These are phyloP conservation scores for Ephialtes manifestator DNA, from an alignment of 2,888 invertebrate genomes.

Conservation along the genomic window DNA sequence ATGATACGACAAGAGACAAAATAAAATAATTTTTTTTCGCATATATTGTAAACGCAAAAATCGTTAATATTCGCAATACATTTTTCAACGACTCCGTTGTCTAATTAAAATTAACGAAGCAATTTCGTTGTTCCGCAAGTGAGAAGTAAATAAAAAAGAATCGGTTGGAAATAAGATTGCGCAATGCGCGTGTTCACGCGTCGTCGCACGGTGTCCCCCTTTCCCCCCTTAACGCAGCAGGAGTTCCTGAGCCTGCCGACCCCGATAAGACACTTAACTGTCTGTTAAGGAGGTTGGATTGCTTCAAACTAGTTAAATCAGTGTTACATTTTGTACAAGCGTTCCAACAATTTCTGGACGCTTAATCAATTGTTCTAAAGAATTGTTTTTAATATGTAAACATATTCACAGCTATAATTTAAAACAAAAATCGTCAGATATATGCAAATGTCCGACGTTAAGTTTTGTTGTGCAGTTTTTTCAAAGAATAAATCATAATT, in stretches of 20 bases:
- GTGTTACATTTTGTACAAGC: no score
- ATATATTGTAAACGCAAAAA: background rate
- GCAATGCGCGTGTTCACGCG: constrained; percentile 66
- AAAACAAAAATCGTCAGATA: no score
- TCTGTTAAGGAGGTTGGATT: no score
- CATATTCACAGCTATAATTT: no score
- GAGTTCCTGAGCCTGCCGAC: constrained; percentile 67
- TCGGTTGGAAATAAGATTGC: constrained; percentile 63
- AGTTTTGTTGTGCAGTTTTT: no score
- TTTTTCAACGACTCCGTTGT: constrained; percentile 8
- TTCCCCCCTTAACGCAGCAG: constrained; percentile 40
- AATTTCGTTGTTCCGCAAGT: constrained; percentile 41
- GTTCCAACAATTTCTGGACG: no score
- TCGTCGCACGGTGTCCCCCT: constrained; percentile 49
- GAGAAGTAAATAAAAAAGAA: constrained; percentile 35
- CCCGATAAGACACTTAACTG: constrained; percentile 69
- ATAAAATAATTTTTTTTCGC: background rate
- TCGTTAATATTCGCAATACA: constrained; percentile 10
- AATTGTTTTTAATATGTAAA: no score
- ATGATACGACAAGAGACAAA: background rate
- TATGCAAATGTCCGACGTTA: no score
- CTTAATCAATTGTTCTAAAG: no score
- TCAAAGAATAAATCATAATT: no score
- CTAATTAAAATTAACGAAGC: constrained; percentile 52
- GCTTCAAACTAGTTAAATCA: no score